phyloP scores from a whole-genome alignment of 2,797 vertebrate species.

The Huso huso region DNA sequence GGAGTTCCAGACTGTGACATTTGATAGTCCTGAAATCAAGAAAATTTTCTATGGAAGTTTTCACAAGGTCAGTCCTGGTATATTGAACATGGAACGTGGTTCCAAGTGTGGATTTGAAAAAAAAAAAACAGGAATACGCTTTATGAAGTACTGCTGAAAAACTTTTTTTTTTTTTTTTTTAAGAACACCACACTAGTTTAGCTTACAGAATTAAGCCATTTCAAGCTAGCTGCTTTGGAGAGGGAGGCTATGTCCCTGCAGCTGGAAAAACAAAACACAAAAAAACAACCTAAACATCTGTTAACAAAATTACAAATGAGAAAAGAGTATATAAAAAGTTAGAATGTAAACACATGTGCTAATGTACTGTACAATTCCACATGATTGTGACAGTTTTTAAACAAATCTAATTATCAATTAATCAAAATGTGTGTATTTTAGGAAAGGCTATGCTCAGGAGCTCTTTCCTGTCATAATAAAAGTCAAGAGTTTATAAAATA shows the following conservation, averaged over 20 bases:
- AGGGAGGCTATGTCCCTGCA: constrained; percentile 21
- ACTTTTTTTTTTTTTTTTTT: too few species aligned
- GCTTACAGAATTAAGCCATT: too few species aligned
- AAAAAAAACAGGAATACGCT: too few species aligned
- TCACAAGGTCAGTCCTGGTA: constrained; percentile 77
- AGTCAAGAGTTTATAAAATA: too few species aligned
- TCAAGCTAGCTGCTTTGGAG: constrained; percentile 1
- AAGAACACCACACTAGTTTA: too few species aligned
- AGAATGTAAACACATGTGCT: too few species aligned
- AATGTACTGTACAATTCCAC: not conserved
- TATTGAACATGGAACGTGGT: not conserved
- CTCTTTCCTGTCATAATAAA: too few species aligned
- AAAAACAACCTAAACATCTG: too few species aligned
- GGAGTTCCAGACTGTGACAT: constrained; percentile 86
- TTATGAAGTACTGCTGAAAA: too few species aligned
- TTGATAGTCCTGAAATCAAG: constrained; percentile 80
- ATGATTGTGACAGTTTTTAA: constrained; percentile 33
- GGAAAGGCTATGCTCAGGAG: not conserved
- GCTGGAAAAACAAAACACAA: constrained; percentile 16
- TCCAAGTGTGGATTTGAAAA: too few species aligned
- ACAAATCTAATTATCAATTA: constrained; percentile 16
- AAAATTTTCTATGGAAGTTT: constrained; percentile 95
- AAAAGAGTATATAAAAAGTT: too few species aligned
- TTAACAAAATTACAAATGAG: too few species aligned
- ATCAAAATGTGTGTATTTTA: constrained; percentile 4